Conservation (phyloP, 2,113 vertebrate genomes). For the Microtus montanus region DNA sequence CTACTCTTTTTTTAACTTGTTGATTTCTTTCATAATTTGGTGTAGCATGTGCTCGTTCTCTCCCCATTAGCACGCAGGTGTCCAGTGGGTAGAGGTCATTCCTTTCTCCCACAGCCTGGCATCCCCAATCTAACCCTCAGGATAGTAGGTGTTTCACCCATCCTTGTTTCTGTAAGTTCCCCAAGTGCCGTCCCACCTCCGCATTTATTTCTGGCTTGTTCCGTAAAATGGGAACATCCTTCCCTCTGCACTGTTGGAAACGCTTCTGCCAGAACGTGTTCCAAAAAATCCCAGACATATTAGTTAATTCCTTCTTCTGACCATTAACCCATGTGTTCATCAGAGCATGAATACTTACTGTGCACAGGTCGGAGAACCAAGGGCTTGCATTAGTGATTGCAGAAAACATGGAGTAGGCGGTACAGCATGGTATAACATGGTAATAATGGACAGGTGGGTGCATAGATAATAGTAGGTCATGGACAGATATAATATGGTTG, state of each 20-base stretch:
- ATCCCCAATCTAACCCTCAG: not conserved
- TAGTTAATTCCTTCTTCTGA: not conserved
- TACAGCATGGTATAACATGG: not conserved
- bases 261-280: not conserved
- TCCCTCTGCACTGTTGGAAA: not conserved
- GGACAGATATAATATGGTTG: not conserved
- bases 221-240: not conserved
- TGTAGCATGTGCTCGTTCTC: accelerated
- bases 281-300: not conserved
- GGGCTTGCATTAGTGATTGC: not conserved
- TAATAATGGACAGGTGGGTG: not conserved
- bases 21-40: not conserved
- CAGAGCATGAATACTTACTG: not conserved
- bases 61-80: not conserved
- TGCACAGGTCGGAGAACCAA: not conserved
- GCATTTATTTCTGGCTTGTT: not conserved
- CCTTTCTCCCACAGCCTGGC: not conserved
- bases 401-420: not conserved
- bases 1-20: not conserved
- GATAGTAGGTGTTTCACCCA: accelerated
- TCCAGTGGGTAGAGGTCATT: not conserved
- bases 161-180: not conserved
- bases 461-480: not conserved
- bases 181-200: too few relatives aligned
- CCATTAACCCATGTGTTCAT: not conserved